Evolutionary conservation across 2,888 invertebrate genomes (phyloP).

Genomic region (Drosophila yooni): DNA sequence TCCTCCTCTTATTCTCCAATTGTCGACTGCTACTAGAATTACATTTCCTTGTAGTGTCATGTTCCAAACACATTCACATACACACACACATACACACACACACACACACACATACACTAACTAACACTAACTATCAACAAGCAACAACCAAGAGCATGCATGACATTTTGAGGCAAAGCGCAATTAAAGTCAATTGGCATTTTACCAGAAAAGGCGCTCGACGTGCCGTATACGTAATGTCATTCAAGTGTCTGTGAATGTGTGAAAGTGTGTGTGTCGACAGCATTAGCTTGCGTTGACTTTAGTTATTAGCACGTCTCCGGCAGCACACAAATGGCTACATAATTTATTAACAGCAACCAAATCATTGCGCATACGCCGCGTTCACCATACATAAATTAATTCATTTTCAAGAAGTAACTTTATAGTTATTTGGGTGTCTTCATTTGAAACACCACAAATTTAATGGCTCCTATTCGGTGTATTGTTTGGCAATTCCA

Average conservation of each 20-base stretch:
- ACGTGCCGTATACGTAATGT: slow-evolving; percentile 69
- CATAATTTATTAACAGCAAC: slow-evolving; percentile 59
- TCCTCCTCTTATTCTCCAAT: slow-evolving; percentile 8
- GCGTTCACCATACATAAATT: slow-evolving; percentile 33
- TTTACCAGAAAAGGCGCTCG: slow-evolving; percentile 67
- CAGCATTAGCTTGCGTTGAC: slow-evolving; percentile 56
- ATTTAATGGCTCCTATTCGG: slow-evolving; percentile 11
- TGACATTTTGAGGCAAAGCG: slow-evolving; percentile 63
- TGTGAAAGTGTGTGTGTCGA: slow-evolving; percentile 41
- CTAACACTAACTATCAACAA: slow-evolving; percentile 1
- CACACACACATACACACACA: slow-evolving; percentile 13
- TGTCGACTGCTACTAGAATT: slow-evolving; percentile 15
- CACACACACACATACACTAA: slow-evolving; percentile 4
- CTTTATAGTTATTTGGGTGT: slow-evolving; percentile 29
- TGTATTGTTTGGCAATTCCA: slow-evolving; percentile 41
- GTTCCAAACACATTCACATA: slow-evolving; percentile 23
- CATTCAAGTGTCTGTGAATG: slow-evolving; percentile 19
- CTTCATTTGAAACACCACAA: neutral
- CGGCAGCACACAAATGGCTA: slow-evolving; percentile 38
- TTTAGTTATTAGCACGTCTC: slow-evolving; percentile 63
- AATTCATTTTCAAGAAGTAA: slow-evolving; percentile 35
- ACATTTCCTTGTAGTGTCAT: slow-evolving; percentile 51
- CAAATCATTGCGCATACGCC: slow-evolving; percentile 41
- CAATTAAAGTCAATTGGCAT: slow-evolving; percentile 81
- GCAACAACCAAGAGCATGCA: slow-evolving; percentile 29